These are phyloP conservation scores for Diplosoma virens DNA, from an alignment of 23 tunicate species.

Conservation along the genomic window DNA sequence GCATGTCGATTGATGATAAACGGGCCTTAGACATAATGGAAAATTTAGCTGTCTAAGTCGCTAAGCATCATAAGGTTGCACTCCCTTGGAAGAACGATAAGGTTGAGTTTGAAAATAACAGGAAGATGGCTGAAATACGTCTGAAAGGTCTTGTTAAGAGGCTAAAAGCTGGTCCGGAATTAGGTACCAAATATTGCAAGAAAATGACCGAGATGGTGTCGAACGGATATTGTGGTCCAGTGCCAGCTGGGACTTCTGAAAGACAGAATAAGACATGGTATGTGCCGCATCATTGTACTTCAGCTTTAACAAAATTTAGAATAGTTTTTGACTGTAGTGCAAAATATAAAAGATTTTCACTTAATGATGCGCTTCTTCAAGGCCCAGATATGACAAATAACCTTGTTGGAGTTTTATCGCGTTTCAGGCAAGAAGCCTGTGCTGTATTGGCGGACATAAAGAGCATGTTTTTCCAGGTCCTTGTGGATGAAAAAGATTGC, in stretches of 20 bases:
- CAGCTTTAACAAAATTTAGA: background rate
- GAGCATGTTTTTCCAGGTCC: slow-evolving; percentile 8
- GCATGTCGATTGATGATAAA: background rate
- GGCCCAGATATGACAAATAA: slow-evolving; percentile 17
- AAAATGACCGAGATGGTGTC: slow-evolving; percentile 1
- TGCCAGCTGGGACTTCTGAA: background rate
- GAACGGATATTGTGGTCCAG: background rate
- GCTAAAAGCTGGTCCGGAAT: background rate
- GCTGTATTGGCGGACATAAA: background rate
- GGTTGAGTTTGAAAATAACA: slow-evolving; percentile 11
- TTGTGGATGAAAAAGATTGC: background rate
- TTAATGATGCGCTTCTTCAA: background rate
- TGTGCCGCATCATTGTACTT: slow-evolving; percentile 16
- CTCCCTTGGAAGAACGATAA: background rate
- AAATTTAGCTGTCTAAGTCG: background rate
- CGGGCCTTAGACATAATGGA: background rate
- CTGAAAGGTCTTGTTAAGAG: background rate
- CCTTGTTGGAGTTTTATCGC: background rate
- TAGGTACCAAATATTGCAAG: background rate
- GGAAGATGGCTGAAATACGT: slow-evolving; percentile 26
- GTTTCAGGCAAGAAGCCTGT: background rate
- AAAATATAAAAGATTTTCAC: background rate
- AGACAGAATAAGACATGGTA: background rate
- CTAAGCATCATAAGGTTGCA: background rate
- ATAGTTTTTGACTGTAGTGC: slow-evolving; percentile 12